Conservation (phyloP, 2,888 invertebrate species). For the Temnothorax ravouxi region DNA sequence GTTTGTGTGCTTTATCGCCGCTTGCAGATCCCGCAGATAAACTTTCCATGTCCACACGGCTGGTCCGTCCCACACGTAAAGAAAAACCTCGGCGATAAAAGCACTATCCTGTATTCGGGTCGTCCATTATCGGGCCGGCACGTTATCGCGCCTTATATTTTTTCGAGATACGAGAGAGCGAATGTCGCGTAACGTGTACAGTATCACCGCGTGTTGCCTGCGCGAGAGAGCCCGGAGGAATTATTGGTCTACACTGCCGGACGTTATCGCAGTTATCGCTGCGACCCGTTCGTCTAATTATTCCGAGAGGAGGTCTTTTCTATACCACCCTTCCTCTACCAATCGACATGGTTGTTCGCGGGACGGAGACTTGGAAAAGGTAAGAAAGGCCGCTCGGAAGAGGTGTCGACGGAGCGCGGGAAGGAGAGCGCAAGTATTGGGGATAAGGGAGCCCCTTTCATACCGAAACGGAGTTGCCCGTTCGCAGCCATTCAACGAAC, state of each 20-base stretch:
- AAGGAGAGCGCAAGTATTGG: slow-evolving; percentile 10
- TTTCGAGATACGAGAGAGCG: slow-evolving; percentile 65
- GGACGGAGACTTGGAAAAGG: slow-evolving; percentile 50
- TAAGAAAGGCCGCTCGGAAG: slow-evolving; percentile 40
- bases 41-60: slow-evolving; percentile 73
- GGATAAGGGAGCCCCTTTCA: slow-evolving; percentile 76
- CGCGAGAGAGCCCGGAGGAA: slow-evolving; percentile 57
- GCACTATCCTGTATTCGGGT: slow-evolving; percentile 67
- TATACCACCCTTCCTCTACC: slow-evolving; percentile 36
- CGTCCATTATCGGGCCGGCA: slow-evolving; percentile 70
- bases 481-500: slow-evolving; percentile 83
- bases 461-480: slow-evolving; percentile 80
- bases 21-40: slow-evolving; percentile 65
- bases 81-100: slow-evolving; percentile 69
- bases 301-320: slow-evolving; percentile 70
- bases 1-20: slow-evolving; percentile 61
- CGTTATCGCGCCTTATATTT: slow-evolving; percentile 75
- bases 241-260: slow-evolving; percentile 69
- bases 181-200: slow-evolving; percentile 57
- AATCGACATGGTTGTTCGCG: slow-evolving; percentile 15
- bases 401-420: slow-evolving; percentile 56
- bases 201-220: slow-evolving; percentile 12
- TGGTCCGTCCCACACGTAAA: slow-evolving; percentile 50
- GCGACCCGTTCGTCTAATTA: slow-evolving; percentile 77
- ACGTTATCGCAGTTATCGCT: slow-evolving; percentile 71